phyloP scores from a whole-genome alignment of 2,113 vertebrate species.

The Seriola rivoliana region DNA sequence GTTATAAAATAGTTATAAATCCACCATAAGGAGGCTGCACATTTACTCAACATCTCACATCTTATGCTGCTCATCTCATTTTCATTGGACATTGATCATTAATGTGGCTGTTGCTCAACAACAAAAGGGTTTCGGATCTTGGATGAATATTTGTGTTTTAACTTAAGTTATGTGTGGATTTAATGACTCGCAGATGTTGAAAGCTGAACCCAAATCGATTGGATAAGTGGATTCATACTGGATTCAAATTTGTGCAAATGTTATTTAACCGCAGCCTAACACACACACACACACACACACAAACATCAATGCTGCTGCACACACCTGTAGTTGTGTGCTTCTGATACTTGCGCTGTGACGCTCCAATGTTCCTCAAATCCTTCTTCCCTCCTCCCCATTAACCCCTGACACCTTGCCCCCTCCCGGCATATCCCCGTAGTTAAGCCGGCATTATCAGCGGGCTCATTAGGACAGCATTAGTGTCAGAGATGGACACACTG shows the following conservation, averaged over 20 bases:
- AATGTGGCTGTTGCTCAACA: neutral
- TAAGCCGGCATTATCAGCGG: constrained; percentile 74
- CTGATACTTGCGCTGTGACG: constrained; percentile 40
- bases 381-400: constrained; percentile 63
- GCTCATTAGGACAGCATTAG: constrained; percentile 82
- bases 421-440: constrained; percentile 60
- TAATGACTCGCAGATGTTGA: neutral
- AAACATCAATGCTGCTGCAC: neutral
- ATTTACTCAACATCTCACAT: neutral
- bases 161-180: neutral
- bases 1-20: neutral
- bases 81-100: neutral
- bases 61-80: neutral
- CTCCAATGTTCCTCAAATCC: constrained; percentile 59
- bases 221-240: neutral
- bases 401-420: constrained; percentile 68
- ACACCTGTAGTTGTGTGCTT: constrained; percentile 48
- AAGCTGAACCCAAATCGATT: too few relatives aligned
- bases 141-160: too few relatives aligned
- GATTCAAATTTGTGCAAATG: neutral
- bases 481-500: constrained; percentile 79
- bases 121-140: neutral
- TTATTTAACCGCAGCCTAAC: neutral
- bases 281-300: constrained; percentile 3
- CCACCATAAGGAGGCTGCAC: neutral